Percentiles rank a stretch among this genome's conserved stretches.
phyloP scores from a whole-genome alignment of 2,888 invertebrate genomes.

The Nemurella pictetii region DNA sequence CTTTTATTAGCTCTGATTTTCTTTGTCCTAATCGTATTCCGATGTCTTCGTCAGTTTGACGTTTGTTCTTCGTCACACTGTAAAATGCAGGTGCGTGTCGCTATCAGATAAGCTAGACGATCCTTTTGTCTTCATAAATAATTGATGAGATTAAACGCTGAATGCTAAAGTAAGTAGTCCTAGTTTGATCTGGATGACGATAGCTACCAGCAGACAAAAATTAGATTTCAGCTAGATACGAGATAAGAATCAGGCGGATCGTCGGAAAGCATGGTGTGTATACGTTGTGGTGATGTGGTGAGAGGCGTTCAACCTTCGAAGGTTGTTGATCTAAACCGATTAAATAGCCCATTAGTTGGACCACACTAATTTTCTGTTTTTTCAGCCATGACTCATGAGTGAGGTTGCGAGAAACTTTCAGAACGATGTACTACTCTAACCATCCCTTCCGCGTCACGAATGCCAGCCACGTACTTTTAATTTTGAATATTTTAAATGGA shows the following conservation, averaged over 20 bases:
- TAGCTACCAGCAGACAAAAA: neutral
- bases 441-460: no score
- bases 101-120: neutral
- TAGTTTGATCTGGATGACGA: neutral
- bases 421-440: no score
- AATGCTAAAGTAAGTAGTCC: neutral
- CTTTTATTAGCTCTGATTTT: neutral
- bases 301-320: neutral
- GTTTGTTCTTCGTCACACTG: neutral
- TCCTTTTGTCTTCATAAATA: neutral
- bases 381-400: no score
- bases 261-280: no score
- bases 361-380: no score
- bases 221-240: neutral
- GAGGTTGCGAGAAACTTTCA: no score
- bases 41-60: neutral
- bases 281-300: neutral
- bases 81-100: neutral
- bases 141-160: neutral
- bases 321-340: neutral
- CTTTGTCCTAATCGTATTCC: neutral
- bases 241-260: no score
- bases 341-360: no score
- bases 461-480: no score
- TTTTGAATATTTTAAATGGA: no score